Conservation (phyloP, 2,888 invertebrate genomes). For the Tanypteryx hageni region DNA sequence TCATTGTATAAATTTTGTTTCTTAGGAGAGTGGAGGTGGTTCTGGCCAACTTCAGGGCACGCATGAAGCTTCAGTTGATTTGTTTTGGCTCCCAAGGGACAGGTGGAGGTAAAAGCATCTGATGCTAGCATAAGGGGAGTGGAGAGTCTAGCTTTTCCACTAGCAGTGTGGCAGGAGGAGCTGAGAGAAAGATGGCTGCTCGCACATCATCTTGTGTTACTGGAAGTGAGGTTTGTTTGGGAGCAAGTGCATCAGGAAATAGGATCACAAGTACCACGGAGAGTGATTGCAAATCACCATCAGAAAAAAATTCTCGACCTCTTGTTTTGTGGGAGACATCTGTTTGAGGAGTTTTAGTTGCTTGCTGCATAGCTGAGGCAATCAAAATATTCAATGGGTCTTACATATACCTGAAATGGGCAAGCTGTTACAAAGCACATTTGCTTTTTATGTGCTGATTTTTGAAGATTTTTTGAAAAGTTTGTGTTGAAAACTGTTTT, state of each 20-base stretch:
- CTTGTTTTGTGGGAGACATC: slow-evolving; percentile 41
- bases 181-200: not conserved
- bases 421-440: too few species aligned
- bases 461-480: too few species aligned
- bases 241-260: not conserved
- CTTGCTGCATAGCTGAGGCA: not conserved
- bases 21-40: slow-evolving; percentile 81
- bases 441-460: too few species aligned
- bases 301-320: not conserved
- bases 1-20: slow-evolving; percentile 69
- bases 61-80: slow-evolving; percentile 83
- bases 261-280: not conserved
- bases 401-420: too few species aligned
- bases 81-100: slow-evolving; percentile 75
- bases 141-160: not conserved
- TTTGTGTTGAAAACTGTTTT: too few species aligned
- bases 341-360: not conserved
- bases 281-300: not conserved
- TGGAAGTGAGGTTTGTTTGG: not conserved
- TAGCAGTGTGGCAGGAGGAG: not conserved
- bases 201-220: not conserved
- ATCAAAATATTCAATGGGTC: not conserved
- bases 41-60: slow-evolving; percentile 80
- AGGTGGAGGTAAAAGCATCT: not conserved
- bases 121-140: slow-evolving; percentile 32